These are phyloP conservation scores for Mesitornis unicolor DNA, from an alignment of 2,113 vertebrate genomes.

Conservation along the genomic window DNA sequence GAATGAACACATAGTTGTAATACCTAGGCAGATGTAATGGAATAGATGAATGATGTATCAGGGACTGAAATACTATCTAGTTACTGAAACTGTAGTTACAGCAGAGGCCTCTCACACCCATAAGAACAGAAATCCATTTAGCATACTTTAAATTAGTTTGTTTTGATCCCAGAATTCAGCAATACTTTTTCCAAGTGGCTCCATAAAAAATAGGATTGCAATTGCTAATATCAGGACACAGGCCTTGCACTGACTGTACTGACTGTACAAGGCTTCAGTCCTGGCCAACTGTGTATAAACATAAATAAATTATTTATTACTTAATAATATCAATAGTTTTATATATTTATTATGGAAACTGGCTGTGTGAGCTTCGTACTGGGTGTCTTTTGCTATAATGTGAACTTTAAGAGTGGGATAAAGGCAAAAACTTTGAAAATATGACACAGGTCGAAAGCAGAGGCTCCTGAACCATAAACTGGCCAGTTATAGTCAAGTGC, in stretches of 20 bases:
- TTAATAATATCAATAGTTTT: no score
- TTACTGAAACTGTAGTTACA: not conserved
- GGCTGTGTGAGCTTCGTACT: rapidly evolving
- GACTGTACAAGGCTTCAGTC: not conserved
- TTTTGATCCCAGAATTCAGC: not conserved
- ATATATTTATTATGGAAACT: no score
- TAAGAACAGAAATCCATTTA: not conserved
- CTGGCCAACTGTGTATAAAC: not conserved
- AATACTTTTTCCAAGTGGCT: no score
- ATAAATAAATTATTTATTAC: no score
- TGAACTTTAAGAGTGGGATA: not conserved
- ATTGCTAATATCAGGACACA: not conserved
- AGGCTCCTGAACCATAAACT: not conserved
- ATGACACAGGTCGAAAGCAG: not conserved
- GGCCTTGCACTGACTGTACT: not conserved
- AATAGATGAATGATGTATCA: not conserved
- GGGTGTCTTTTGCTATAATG: not conserved
- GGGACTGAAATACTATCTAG: not conserved
- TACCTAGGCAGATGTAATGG: not conserved
- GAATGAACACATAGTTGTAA: not conserved
- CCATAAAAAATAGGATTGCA: not conserved
- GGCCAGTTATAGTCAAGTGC: not conserved
- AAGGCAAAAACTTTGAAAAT: not conserved
- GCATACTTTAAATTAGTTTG: not conserved
- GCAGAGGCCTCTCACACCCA: not conserved